These are phyloP conservation scores for Suillia variegata DNA, from an alignment of 2,888 invertebrate species.

Conservation along the genomic window DNA sequence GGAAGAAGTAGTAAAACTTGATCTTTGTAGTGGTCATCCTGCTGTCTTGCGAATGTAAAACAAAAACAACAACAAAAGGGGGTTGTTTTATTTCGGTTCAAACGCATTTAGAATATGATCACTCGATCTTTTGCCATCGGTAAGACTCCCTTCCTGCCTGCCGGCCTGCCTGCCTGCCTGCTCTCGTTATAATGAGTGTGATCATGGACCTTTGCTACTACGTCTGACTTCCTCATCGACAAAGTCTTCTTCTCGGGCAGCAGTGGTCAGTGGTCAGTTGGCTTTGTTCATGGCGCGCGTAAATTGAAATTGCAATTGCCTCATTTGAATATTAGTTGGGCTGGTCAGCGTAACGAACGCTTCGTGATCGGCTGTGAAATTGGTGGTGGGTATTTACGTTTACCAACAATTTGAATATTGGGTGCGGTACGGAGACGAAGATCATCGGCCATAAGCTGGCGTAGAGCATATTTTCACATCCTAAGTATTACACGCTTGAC, in stretches of 20 bases:
- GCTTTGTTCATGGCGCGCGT: not conserved
- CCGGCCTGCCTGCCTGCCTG: conserved; percentile 27
- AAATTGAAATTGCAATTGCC: conserved; percentile 20
- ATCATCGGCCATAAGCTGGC: not conserved
- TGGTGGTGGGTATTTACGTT: conserved; percentile 21
- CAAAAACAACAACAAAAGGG: too few species aligned
- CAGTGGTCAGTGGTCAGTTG: not conserved
- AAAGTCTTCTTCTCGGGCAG: not conserved
- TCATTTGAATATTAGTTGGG: conserved; percentile 53
- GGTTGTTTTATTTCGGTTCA: conserved; percentile 2
- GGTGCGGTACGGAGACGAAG: too few species aligned
- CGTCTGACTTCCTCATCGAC: not conserved
- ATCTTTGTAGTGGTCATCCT: not conserved
- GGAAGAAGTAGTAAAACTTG: too few species aligned
- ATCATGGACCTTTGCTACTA: conserved; percentile 24
- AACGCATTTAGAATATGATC: not conserved
- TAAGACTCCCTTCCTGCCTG: too few species aligned
- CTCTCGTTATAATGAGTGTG: conserved; percentile 36
- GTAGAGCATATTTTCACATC: conserved; percentile 41
- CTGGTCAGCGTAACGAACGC: conserved; percentile 32
- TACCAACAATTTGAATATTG: not conserved
- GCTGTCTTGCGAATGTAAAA: not conserved
- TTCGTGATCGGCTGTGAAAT: conserved; percentile 36
- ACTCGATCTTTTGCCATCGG: not conserved
- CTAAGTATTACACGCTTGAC: conserved; percentile 52